Percentiles rank a stretch among this genome's conserved stretches.
These are phyloP conservation scores for Cossypha polioptera DNA, from an alignment of 2,797 vertebrate genomes.

Conservation along the genomic window DNA sequence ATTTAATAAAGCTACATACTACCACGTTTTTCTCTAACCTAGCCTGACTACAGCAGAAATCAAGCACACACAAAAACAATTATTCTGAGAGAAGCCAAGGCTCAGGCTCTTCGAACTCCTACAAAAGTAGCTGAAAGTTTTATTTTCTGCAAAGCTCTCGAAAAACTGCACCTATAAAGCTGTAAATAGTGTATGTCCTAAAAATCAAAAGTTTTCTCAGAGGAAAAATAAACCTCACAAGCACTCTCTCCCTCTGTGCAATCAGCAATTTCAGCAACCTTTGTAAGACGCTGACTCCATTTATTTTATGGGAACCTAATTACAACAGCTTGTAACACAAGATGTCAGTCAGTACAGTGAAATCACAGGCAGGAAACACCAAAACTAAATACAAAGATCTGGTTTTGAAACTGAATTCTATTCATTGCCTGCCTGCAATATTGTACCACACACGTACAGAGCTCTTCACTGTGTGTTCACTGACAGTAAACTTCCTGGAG, in stretches of 20 bases:
- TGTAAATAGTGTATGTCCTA: background rate
- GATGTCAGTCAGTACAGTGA: background rate
- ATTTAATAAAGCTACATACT: background rate
- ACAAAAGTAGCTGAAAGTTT: background rate
- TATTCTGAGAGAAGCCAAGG: background rate
- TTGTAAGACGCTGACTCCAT: background rate
- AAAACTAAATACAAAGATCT: background rate
- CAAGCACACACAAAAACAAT: background rate
- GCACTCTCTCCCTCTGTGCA: background rate
- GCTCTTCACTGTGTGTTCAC: background rate
- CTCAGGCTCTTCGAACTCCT: background rate
- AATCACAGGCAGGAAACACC: background rate
- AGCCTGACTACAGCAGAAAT: background rate
- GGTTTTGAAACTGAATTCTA: background rate
- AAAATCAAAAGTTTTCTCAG: background rate
- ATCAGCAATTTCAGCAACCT: background rate
- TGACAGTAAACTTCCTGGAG: background rate
- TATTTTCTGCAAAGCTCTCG: background rate
- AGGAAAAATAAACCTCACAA: background rate
- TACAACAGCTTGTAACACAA: background rate
- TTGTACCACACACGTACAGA: background rate
- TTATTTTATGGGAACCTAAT: background rate
- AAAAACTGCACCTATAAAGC: background rate
- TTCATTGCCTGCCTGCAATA: background rate
- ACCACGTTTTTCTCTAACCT: background rate